Evolutionary conservation across 1,140 invertebrate species (phyloP).

Genomic region (Bicyclus anynana): DNA sequence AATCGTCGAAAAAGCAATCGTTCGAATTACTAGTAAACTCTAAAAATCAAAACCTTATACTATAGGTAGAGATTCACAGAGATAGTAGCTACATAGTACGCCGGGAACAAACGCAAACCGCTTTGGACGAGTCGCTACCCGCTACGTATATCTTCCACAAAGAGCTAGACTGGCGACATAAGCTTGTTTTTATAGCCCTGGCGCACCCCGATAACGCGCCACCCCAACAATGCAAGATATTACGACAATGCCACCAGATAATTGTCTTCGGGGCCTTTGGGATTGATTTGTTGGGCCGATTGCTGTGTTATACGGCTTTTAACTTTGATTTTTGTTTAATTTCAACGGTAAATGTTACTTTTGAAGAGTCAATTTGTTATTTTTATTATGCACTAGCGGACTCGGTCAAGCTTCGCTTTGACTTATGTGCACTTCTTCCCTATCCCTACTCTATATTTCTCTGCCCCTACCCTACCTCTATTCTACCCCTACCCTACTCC

Average conservation of each 20-base stretch:
- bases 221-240: slow-evolving; percentile 65
- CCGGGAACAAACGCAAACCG: neutral
- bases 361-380: no score
- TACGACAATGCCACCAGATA: slow-evolving; percentile 64
- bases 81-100: neutral
- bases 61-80: neutral
- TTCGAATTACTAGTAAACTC: no score
- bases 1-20: no score
- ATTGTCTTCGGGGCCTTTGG: slow-evolving; percentile 51
- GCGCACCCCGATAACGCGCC: slow-evolving; percentile 60
- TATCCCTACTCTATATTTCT: no score
- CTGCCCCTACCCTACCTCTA: no score
- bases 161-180: slow-evolving; percentile 60
- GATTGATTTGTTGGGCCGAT: slow-evolving; percentile 58
- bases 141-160: slow-evolving; percentile 33
- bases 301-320: slow-evolving; percentile 3
- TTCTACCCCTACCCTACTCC: no score
- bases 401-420: no score
- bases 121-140: slow-evolving; percentile 8
- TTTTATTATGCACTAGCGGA: no score
- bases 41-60: no score
- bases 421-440: no score
- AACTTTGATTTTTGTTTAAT: no score
- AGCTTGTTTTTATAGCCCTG: slow-evolving; percentile 77
- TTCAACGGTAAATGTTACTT: no score